Conservation (phyloP, 2,113 vertebrate species). For the Stictonetta naevosa region DNA sequence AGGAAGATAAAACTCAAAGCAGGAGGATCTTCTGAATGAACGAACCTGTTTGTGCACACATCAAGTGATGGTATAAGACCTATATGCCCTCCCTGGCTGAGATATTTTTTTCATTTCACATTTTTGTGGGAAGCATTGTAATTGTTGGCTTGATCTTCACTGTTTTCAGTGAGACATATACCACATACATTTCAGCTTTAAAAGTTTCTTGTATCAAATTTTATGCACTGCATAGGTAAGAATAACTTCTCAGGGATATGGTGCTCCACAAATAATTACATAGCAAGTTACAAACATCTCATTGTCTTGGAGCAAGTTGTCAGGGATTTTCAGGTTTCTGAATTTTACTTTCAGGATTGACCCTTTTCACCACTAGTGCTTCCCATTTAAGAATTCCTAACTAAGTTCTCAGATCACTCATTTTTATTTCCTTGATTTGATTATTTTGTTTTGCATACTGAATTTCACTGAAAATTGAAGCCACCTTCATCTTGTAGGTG, state of each 20-base stretch:
- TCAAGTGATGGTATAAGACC: background rate
- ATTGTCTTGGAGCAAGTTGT: background rate
- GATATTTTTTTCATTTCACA: background rate
- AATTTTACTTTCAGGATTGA: background rate
- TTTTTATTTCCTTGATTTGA: background rate
- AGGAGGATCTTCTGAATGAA: background rate
- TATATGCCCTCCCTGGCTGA: background rate
- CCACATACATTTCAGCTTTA: background rate
- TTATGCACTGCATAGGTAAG: background rate
- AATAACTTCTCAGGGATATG: background rate
- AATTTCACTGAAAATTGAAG: background rate
- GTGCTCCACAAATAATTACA: background rate
- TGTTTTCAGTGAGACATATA: rapidly evolving
- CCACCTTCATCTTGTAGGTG: background rate
- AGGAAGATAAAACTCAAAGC: background rate
- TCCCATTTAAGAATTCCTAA: background rate
- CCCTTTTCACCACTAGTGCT: background rate
- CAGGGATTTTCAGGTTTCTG: background rate
- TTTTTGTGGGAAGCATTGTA: background rate
- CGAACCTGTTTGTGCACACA: background rate
- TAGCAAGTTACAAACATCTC: background rate
- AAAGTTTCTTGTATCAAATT: background rate
- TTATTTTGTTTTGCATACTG: background rate
- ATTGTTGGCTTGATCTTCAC: background rate
- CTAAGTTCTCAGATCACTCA: background rate